These are phyloP conservation scores for Macroglossus sobrinus DNA, from an alignment of 2,113 vertebrate genomes.

Conservation along the genomic window DNA sequence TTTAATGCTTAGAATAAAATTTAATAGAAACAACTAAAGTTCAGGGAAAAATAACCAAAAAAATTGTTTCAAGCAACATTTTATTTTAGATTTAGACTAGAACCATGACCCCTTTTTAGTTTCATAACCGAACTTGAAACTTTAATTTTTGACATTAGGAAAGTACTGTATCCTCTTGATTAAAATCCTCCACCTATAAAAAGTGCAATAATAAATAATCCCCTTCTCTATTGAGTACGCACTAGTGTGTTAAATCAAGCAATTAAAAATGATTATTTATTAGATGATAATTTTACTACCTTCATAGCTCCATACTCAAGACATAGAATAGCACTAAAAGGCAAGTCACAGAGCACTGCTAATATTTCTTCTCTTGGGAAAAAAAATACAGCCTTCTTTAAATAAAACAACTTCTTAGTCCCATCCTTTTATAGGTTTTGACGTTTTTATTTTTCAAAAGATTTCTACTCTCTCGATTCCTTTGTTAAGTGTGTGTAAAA, in stretches of 20 bases:
- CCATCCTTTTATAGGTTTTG: not conserved
- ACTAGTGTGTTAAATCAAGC: not conserved
- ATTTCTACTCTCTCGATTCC: not conserved
- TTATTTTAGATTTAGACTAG: not conserved
- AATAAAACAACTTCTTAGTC: not conserved
- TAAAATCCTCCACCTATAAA: not conserved
- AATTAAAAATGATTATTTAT: not conserved
- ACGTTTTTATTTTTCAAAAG: not conserved
- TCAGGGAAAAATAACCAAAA: not conserved
- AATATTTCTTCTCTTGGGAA: not conserved
- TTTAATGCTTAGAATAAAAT: not conserved
- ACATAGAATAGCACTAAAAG: not conserved
- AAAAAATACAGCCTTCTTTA: not conserved
- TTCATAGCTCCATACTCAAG: not conserved
- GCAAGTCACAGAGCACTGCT: not conserved
- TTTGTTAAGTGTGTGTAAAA: not conserved
- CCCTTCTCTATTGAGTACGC: not conserved
- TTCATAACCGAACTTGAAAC: not conserved
- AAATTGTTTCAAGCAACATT: not conserved
- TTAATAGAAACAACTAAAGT: not conserved
- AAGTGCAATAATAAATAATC: not conserved
- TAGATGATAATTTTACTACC: not conserved
- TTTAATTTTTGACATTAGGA: not conserved
- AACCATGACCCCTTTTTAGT: not conserved
- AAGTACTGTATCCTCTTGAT: not conserved